phyloP scores from a whole-genome alignment of 2,888 invertebrate species.

The Cephus pygmeus region DNA sequence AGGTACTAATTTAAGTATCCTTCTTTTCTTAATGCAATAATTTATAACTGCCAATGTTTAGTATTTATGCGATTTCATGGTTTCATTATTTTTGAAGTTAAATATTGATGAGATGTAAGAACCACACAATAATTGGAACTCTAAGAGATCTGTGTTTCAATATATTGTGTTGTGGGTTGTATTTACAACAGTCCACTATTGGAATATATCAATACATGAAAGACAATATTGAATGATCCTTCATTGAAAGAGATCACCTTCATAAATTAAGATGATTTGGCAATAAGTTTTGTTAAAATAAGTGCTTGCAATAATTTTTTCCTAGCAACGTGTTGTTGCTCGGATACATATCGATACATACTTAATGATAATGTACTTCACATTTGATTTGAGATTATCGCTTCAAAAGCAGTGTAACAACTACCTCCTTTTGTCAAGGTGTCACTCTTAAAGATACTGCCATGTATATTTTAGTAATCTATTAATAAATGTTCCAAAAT shows the following conservation, averaged over 20 bases:
- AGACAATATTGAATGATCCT: conserved; percentile 3
- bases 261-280: not conserved
- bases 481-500: conserved; percentile 28
- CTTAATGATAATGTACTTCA: not conserved
- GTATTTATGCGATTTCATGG: not conserved
- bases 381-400: not conserved
- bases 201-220: not conserved
- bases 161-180: not conserved
- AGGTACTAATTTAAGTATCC: not conserved
- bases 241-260: not conserved
- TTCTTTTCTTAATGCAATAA: not conserved
- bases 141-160: not conserved
- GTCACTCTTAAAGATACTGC: conserved; percentile 36
- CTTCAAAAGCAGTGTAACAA: not conserved
- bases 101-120: not conserved
- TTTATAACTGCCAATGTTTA: not conserved
- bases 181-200: not conserved
- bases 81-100: not conserved
- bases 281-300: conserved; percentile 9
- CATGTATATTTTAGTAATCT: conserved; percentile 46
- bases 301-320: not conserved
- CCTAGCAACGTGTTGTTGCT: not conserved
- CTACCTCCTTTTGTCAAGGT: not conserved
- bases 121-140: not conserved
- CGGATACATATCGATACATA: too few species aligned